Evolutionary conservation across 2,113 vertebrate species (phyloP), one percentile per base, ranked within the genome.

Genomic region (Pedetes capensis): DNA sequence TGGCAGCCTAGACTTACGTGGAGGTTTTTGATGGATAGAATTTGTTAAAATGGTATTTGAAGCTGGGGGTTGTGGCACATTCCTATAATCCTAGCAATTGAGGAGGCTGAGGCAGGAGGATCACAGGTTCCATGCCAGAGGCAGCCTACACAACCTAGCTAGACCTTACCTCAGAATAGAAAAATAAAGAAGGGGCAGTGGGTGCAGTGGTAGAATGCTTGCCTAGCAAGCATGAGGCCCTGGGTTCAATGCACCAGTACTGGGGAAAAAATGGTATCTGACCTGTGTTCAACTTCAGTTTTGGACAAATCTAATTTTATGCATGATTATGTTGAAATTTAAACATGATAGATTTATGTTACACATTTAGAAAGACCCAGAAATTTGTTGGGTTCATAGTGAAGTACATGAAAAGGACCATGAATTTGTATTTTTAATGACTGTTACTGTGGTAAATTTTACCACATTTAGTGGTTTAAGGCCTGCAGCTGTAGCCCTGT

Each of bases 301-400:
- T 94, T 85, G 78, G 78, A 85, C 61, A 93, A 66, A 94, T 93
- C 89, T 91, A 81, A 81, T 93, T 97, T 96, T 81, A 85, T 92
- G 90, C 82, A 61, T 88, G n/a, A 94, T 94, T 93, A 39, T 59
- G 8, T 93, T 88, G 89, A 92, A 85, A 75, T 91, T 14, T 94
- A 94, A 95, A 87, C 81, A 74, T 92, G 81, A 53, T 90, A 76
- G 47, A 53, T 90, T 92, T 93, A 75, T 94, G 68, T 91, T 88
- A 76, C n/a, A 91, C 53, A 78, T 76, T 76, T 95, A 53, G 55
- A 93, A 74, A 93, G 88, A 71, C 44, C n/a, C 34, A 76, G 72
- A 93, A 91, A 51, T 90, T 57, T 85, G 32, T 91, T 91, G 63
- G 64, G 76, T 75, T 95, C 47, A 17, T 80, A 81, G 71, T 84